Conservation (phyloP, 30 jellyfish, hydroid and myxozoan genomes). For the Cassiopea xamachana region DNA sequence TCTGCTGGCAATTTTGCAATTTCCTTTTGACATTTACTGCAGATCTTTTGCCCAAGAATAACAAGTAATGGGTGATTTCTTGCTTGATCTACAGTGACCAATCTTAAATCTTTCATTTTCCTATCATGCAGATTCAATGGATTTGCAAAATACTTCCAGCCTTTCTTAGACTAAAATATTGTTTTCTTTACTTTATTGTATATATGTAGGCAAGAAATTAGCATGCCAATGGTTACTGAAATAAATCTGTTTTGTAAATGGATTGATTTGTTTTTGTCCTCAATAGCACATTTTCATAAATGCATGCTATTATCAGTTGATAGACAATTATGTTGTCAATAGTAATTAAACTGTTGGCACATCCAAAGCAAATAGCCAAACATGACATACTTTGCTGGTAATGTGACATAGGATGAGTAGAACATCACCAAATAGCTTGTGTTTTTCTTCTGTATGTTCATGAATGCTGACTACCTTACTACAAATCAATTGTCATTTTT, state of each 20-base stretch:
- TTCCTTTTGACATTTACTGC: neutral
- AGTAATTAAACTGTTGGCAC: too few species aligned
- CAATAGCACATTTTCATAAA: neutral
- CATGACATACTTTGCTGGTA: too few species aligned
- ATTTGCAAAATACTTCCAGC: neutral
- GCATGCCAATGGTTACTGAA: neutral
- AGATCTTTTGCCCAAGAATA: neutral
- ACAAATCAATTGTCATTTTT: too few species aligned
- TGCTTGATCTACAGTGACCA: neutral
- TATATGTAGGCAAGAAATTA: neutral
- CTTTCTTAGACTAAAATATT: neutral
- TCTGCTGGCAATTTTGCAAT: neutral
- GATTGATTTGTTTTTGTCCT: neutral
- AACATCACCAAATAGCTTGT: too few species aligned
- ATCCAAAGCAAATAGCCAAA: too few species aligned
- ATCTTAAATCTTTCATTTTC: neutral
- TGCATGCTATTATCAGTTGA: too few species aligned
- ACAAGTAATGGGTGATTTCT: neutral
- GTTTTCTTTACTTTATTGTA: neutral
- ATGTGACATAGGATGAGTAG: too few species aligned
- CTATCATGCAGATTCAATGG: neutral
- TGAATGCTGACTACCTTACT: too few species aligned
- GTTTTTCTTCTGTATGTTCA: too few species aligned
- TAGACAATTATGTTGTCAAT: too few species aligned
- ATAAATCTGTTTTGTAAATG: neutral